phyloP scores from a whole-genome alignment of 1,140 invertebrate genomes.

The Caligus rogercresseyi region DNA sequence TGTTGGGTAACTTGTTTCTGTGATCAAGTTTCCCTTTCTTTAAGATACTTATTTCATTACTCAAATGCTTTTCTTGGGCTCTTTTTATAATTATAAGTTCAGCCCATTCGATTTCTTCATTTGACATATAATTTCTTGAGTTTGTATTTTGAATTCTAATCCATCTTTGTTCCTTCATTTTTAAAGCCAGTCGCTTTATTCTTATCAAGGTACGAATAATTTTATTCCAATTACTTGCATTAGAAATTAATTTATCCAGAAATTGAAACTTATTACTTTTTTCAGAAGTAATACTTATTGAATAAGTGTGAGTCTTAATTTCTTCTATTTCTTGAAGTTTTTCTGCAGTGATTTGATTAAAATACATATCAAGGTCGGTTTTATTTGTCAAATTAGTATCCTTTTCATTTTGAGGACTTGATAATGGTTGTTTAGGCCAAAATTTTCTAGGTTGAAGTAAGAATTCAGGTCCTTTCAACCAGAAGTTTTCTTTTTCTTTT shows the following conservation, averaged over 20 bases:
- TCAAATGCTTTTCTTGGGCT: neutral
- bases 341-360: conserved; percentile 4
- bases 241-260: neutral
- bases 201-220: neutral
- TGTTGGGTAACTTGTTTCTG: neutral
- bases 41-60: neutral
- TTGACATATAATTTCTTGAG: neutral
- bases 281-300: neutral
- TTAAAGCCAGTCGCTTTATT: neutral
- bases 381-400: neutral
- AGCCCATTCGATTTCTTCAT: neutral
- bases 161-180: neutral
- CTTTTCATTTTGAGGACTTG: neutral
- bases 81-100: neutral
- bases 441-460: neutral
- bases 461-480: neutral
- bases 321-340: neutral
- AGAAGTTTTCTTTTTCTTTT: neutral
- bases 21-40: neutral
- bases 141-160: neutral
- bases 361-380: neutral
- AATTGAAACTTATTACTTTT: neutral
- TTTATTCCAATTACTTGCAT: neutral
- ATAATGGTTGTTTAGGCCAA: neutral
- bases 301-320: neutral